Percentiles rank a stretch among this genome's conserved stretches.
Evolutionary conservation across 2,888 invertebrate genomes (phyloP).

Genomic region (Coelopa pilipes): DNA sequence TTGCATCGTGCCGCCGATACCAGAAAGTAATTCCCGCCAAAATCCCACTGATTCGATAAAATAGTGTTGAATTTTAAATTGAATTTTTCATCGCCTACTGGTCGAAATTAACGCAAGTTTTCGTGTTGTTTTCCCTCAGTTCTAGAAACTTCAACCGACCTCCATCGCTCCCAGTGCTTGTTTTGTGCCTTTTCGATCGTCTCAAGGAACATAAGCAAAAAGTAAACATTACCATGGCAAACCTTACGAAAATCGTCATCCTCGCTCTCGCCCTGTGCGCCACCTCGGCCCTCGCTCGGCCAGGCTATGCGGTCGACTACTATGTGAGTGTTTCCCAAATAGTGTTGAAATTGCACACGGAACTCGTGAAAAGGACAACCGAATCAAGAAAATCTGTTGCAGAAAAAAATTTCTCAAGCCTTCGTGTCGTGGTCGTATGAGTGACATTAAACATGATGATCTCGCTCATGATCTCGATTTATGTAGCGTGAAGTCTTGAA

Average conservation of each 20-base stretch:
- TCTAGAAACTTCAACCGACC: too few species aligned
- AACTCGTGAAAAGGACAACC: background rate
- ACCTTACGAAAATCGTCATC: slow-evolving; percentile 56
- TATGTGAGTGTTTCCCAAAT: slow-evolving; percentile 69
- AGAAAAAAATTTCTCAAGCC: background rate
- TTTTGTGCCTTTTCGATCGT: slow-evolving; percentile 45
- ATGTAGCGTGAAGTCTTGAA: too few species aligned
- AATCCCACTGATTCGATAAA: slow-evolving; percentile 45
- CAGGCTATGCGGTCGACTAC: slow-evolving; percentile 71
- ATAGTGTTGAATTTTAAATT: slow-evolving; percentile 22
- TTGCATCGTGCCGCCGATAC: slow-evolving; percentile 61
- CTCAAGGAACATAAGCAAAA: slow-evolving; percentile 33
- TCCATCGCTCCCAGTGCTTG: too few species aligned
- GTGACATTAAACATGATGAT: background rate
- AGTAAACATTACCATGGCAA: slow-evolving; percentile 56
- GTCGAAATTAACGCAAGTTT: slow-evolving; percentile 32
- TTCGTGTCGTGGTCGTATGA: too few species aligned
- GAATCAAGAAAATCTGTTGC: background rate
- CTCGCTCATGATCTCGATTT: background rate
- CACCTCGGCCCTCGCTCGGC: slow-evolving; percentile 59
- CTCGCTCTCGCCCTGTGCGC: slow-evolving; percentile 60
- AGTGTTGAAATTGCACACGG: too few species aligned
- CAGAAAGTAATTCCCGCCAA: slow-evolving; percentile 38
- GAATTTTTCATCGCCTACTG: background rate
- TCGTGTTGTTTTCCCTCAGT: slow-evolving; percentile 27